Conservation (phyloP, 2,113 vertebrate genomes). For the Microtus pennsylvanicus region DNA sequence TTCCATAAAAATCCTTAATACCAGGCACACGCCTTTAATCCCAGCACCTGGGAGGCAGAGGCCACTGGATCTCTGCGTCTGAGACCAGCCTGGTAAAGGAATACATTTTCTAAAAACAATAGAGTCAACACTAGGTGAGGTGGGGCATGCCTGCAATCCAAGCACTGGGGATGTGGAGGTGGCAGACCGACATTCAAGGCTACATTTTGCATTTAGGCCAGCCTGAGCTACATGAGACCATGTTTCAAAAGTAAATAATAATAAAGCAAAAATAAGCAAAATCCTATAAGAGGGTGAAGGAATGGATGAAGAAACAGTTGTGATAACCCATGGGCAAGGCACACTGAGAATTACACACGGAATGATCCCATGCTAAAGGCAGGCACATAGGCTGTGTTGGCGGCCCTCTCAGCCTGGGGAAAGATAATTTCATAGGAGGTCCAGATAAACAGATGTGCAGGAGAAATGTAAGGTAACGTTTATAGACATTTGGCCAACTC, state of each 20-base stretch:
- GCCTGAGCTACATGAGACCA: not conserved
- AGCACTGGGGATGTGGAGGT: not conserved
- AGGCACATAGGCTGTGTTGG: not conserved
- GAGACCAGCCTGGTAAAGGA: not conserved
- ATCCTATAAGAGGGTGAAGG: not conserved
- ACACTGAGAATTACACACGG: not conserved
- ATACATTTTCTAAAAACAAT: not conserved
- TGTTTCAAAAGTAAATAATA: not conserved
- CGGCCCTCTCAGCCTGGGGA: not conserved
- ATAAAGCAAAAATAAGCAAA: not conserved
- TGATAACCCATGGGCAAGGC: not conserved
- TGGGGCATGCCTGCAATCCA: too few relatives aligned
- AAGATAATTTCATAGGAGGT: not conserved
- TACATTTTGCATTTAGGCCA: not conserved
- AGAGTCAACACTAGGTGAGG: not conserved
- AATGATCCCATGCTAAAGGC: not conserved
- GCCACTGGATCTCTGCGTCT: not conserved
- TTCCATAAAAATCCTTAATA: not conserved
- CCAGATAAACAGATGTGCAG: not conserved
- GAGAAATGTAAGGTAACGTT: not conserved
- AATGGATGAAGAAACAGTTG: not conserved
- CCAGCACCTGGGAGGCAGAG: not conserved
- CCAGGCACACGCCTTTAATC: fast-evolving
- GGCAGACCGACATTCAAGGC: not conserved
- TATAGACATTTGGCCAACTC: not conserved